Percentiles rank a stretch among this genome's conserved stretches.
phyloP scores from a whole-genome alignment of 92 coral and sea anemone genomes.

The Galaxea fascicularis region DNA sequence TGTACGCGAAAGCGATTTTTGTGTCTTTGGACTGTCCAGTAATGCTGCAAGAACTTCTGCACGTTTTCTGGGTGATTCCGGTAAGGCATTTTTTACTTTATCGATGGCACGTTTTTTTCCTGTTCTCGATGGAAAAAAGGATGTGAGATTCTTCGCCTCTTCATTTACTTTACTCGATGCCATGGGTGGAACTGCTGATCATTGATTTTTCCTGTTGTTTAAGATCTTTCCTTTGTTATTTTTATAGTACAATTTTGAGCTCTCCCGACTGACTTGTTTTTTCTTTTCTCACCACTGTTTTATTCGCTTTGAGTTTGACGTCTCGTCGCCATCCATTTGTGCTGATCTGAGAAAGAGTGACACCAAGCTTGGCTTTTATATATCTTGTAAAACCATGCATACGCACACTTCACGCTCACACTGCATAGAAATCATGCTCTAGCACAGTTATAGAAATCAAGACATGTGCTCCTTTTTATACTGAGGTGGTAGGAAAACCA shows the following conservation, averaged over 20 bases:
- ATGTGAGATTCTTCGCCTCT: neutral
- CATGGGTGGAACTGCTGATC: neutral
- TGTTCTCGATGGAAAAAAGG: neutral
- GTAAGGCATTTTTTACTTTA: neutral
- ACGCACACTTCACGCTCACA: too few relatives aligned
- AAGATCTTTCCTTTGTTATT: neutral
- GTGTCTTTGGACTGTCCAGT: conserved; percentile 12
- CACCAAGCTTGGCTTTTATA: too few relatives aligned
- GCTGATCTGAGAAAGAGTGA: too few relatives aligned
- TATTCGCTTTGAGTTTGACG: neutral
- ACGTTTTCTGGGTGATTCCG: neutral
- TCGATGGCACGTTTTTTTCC: neutral
- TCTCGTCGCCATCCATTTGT: neutral
- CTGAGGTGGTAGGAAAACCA: too few relatives aligned
- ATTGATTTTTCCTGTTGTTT: neutral
- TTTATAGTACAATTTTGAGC: neutral
- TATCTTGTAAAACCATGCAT: too few relatives aligned
- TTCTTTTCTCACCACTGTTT: conserved; percentile 1
- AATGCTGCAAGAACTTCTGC: conserved; percentile 3
- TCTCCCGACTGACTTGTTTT: neutral
- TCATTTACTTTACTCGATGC: neutral
- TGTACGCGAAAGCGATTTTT: neutral
- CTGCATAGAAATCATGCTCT: too few relatives aligned
- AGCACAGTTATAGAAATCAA: too few relatives aligned
- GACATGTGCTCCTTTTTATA: too few relatives aligned